Evolutionary conservation across 2,888 invertebrate species (phyloP).

Genomic region (Meliscaeva auricollis): DNA sequence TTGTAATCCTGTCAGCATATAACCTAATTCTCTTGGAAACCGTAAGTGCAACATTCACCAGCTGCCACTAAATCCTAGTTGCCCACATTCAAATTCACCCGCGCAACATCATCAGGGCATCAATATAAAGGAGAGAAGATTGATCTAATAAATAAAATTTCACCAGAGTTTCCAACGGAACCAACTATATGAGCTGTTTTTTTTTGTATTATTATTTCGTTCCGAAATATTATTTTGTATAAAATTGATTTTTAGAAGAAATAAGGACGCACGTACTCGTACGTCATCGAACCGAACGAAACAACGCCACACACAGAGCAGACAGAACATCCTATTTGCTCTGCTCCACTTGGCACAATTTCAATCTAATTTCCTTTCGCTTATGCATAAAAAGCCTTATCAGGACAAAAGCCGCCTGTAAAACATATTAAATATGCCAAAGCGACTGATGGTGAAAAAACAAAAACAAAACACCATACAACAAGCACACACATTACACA

Average conservation of each 20-base stretch:
- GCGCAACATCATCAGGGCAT: background rate
- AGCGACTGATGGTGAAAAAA: slow-evolving; percentile 50
- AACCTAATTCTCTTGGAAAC: slow-evolving; percentile 37
- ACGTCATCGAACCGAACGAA: background rate
- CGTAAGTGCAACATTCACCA: background rate
- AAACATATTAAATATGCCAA: slow-evolving; percentile 75
- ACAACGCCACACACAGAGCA: background rate
- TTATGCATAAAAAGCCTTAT: slow-evolving; percentile 76
- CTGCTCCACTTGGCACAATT: slow-evolving; percentile 76
- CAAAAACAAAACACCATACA: slow-evolving; percentile 11
- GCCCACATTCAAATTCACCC: background rate
- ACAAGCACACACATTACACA: background rate
- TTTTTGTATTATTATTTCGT: slow-evolving; percentile 31
- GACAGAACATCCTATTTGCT: slow-evolving; percentile 60
- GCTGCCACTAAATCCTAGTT: background rate
- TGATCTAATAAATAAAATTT: slow-evolving; percentile 63
- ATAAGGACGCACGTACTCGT: slow-evolving; percentile 53
- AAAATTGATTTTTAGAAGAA: slow-evolving; percentile 71
- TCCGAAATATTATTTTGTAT: slow-evolving; percentile 24
- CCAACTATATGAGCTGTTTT: background rate
- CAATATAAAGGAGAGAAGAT: background rate
- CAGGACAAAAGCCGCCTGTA: slow-evolving; percentile 74
- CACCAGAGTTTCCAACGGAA: background rate
- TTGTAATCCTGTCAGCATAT: slow-evolving; percentile 33
- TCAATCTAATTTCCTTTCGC: slow-evolving; percentile 76